Conservation (phyloP, 2,888 invertebrate species). For the Epistrophe eligans region DNA sequence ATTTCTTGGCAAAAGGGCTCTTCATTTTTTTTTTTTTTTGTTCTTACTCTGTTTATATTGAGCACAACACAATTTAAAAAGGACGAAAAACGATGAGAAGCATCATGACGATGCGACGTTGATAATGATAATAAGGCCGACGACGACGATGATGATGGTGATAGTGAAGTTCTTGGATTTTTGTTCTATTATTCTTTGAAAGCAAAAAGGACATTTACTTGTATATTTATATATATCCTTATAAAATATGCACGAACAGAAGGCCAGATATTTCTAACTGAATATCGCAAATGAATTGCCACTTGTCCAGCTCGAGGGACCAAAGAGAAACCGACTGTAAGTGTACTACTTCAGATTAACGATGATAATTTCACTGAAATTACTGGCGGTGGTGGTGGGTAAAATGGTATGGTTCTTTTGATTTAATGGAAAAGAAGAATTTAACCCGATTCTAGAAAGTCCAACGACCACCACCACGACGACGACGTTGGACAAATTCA, state of each 20-base stretch:
- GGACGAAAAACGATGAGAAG: slow-evolving; percentile 9
- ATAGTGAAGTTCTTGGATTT: slow-evolving; percentile 34
- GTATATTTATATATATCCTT: slow-evolving; percentile 36
- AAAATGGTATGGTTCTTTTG: background rate
- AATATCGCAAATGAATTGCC: slow-evolving; percentile 69
- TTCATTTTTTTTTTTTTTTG: slow-evolving; percentile 23
- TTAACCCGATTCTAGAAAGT: background rate
- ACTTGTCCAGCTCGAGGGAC: slow-evolving; percentile 44
- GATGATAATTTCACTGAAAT: slow-evolving; percentile 41
- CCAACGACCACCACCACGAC: slow-evolving; percentile 2
- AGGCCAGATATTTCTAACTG: slow-evolving; percentile 34
- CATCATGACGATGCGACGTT: slow-evolving; percentile 22
- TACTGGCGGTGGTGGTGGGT: slow-evolving; percentile 7
- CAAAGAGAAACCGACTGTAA: slow-evolving; percentile 5
- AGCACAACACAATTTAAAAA: slow-evolving; percentile 18
- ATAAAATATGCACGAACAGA: background rate
- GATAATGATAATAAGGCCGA: slow-evolving; percentile 50
- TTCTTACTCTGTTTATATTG: background rate
- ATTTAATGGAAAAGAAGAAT: background rate
- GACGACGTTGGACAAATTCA: slow-evolving; percentile 38
- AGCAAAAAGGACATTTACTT: slow-evolving; percentile 46
- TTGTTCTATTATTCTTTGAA: background rate
- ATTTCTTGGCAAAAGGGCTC: slow-evolving; percentile 52
- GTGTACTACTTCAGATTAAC: slow-evolving; percentile 43
- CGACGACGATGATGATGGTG: slow-evolving; percentile 1